Percentiles rank a stretch among this genome's conserved stretches.
phyloP scores from a whole-genome alignment of 2,113 vertebrate species.

The Bufo gargarizans region DNA sequence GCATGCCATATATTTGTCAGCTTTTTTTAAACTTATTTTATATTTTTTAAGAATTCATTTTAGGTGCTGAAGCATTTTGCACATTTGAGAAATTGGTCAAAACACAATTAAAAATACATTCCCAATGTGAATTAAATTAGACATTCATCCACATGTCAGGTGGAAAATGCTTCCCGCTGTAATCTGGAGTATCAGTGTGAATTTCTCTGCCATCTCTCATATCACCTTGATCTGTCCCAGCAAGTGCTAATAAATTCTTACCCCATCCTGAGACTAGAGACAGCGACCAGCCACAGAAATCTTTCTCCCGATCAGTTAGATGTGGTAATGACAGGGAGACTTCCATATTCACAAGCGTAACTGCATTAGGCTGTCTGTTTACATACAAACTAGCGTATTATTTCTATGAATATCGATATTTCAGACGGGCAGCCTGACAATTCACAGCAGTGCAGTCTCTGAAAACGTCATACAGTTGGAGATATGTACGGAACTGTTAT shows the following conservation, averaged over 20 bases:
- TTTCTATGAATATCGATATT: neutral
- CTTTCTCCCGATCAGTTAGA: neutral
- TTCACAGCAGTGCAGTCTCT: neutral
- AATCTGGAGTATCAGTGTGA: neutral
- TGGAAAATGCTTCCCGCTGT: neutral
- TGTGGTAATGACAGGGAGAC: neutral
- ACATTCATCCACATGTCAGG: neutral
- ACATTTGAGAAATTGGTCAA: neutral
- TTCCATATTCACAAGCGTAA: neutral
- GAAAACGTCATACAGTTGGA: neutral
- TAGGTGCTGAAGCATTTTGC: neutral
- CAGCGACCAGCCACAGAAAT: neutral
- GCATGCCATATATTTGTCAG: no score
- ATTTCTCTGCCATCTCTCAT: neutral
- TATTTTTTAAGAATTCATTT: no score
- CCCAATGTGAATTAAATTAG: neutral
- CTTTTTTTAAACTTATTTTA: no score
- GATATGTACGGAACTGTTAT: neutral
- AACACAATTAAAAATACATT: neutral
- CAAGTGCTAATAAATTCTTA: neutral
- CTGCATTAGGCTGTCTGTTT: neutral
- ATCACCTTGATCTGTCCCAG: conserved; percentile 22
- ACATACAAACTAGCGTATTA: neutral
- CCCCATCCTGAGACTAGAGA: conserved; percentile 7
- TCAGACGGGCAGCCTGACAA: neutral